Conservation (phyloP, 30 jellyfish, hydroid and myxozoan genomes). For the Hydra vulgaris region DNA sequence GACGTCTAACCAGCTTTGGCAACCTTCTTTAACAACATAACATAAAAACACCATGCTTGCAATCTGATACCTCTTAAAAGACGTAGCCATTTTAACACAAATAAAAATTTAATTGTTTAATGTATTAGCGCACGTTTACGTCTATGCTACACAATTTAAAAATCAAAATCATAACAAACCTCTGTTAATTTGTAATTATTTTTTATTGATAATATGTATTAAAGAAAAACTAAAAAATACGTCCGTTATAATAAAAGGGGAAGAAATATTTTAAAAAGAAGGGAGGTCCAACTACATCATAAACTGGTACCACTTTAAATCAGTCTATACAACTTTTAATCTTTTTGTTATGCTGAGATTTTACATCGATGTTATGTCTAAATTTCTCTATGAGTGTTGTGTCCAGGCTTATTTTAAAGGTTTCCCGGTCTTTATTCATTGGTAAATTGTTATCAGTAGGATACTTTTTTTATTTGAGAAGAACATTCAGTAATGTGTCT, state of each 20-base stretch:
- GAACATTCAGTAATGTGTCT: background rate
- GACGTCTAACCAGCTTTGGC: constrained; percentile 17
- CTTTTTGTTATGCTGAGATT: background rate
- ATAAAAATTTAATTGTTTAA: background rate
- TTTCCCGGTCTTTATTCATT: background rate
- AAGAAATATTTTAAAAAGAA: background rate
- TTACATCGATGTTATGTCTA: background rate
- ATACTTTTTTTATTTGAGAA: background rate
- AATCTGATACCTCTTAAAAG: background rate
- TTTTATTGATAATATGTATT: background rate
- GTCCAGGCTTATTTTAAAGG: background rate
- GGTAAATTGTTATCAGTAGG: background rate
- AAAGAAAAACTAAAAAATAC: background rate
- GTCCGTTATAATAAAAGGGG: background rate
- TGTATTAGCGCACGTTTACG: background rate
- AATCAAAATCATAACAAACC: background rate
- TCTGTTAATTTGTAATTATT: background rate
- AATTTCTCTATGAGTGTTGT: too few species aligned
- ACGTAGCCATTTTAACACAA: background rate
- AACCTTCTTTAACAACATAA: background rate
- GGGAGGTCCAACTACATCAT: background rate
- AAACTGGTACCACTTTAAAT: background rate
- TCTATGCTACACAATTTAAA: background rate
- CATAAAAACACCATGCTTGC: background rate
- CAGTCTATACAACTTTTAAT: background rate